Percentiles rank a stretch among this genome's conserved stretches.
phyloP scores from a whole-genome alignment of 2,888 invertebrate species.

The Ferrisia virgata region DNA sequence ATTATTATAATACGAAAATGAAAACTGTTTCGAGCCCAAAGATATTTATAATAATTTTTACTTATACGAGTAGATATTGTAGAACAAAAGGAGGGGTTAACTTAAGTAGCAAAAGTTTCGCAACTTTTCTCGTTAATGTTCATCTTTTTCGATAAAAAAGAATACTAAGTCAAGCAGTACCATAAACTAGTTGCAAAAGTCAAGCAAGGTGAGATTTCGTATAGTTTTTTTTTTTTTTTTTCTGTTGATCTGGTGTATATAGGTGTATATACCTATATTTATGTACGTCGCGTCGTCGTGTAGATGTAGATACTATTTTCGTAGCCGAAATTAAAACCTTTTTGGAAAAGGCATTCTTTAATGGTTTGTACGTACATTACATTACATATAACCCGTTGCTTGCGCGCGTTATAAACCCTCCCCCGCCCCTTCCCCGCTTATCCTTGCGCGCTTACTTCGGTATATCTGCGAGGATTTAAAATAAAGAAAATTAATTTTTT shows the following conservation, averaged over 20 bases:
- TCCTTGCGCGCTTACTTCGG: too few species aligned
- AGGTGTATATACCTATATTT: too few species aligned
- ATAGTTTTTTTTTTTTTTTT: not conserved
- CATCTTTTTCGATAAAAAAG: conserved; percentile 22
- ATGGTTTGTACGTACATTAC: not conserved
- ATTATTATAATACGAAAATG: conserved; percentile 19
- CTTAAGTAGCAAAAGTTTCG: conserved; percentile 11
- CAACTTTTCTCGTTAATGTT: conserved; percentile 30
- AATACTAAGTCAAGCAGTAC: not conserved
- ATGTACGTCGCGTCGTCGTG: too few species aligned
- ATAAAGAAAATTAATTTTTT: conserved; percentile 26
- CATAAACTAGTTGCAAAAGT: not conserved
- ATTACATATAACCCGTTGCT: not conserved
- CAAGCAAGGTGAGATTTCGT: not conserved
- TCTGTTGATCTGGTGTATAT: too few species aligned
- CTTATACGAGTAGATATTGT: not conserved
- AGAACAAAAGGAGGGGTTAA: not conserved
- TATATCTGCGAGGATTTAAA: not conserved
- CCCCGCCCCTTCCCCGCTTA: too few species aligned
- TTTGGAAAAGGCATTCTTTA: not conserved
- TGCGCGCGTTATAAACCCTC: not conserved
- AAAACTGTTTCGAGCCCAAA: conserved; percentile 21
- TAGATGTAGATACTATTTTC: too few species aligned
- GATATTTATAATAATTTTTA: conserved; percentile 26
- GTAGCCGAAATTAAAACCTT: not conserved